Conservation (phyloP, 1,140 invertebrate species). For the Temnothorax nylanderi region DNA sequence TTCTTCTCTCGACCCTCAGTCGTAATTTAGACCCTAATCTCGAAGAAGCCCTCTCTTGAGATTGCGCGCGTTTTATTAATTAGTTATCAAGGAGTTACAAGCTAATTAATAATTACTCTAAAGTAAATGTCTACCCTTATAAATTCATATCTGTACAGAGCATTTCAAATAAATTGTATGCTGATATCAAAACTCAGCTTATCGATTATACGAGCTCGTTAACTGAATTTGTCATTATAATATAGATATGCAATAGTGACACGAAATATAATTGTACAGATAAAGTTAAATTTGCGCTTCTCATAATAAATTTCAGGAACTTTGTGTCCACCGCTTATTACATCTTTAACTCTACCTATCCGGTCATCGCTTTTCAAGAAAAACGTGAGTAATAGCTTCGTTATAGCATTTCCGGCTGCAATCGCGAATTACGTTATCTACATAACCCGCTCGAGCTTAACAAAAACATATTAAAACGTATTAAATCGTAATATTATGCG, state of each 20-base stretch:
- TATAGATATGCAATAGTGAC: neutral
- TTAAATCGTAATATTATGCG: conserved; percentile 13
- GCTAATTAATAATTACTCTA: conserved; percentile 23
- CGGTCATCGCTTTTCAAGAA: neutral
- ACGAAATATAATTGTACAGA: neutral
- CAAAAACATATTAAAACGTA: conserved; percentile 28
- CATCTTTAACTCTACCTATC: neutral
- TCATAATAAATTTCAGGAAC: neutral
- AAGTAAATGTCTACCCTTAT: neutral
- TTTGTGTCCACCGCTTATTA: neutral
- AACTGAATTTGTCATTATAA: neutral
- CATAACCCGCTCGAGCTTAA: neutral
- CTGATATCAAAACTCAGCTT: neutral
- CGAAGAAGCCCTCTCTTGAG: conserved; percentile 11
- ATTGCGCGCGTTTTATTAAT: conserved; percentile 51
- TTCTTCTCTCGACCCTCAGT: conserved; percentile 8
- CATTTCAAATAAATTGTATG: neutral
- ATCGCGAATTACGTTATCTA: neutral
- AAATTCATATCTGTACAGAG: neutral
- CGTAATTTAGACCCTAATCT: conserved; percentile 49
- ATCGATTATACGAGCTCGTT: neutral
- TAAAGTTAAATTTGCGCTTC: neutral
- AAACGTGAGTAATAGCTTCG: neutral
- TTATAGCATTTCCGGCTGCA: neutral
- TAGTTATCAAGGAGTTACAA: conserved; percentile 42